These are phyloP conservation scores for Andrena hattorfiana DNA, from an alignment of 2,888 invertebrate species.

Conservation along the genomic window DNA sequence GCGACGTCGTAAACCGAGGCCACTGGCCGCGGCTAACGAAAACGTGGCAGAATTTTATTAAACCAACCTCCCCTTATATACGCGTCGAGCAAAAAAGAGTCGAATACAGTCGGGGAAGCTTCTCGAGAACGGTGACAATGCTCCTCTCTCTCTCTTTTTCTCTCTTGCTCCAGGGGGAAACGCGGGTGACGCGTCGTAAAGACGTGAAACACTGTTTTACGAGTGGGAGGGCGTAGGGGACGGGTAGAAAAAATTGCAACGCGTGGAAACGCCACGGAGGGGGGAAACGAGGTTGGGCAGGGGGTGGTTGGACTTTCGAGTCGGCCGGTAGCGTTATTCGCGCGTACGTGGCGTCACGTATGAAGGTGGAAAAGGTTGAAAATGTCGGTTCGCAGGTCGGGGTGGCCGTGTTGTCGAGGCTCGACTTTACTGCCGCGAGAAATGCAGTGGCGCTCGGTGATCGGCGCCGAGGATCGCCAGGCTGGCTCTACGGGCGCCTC, in stretches of 20 bases:
- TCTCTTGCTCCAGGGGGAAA: background rate
- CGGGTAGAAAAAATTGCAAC: slow-evolving; percentile 31
- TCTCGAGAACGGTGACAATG: background rate
- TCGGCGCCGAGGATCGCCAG: slow-evolving; percentile 70
- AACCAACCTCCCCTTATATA: background rate
- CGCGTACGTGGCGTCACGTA: slow-evolving; percentile 38
- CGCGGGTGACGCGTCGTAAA: slow-evolving; percentile 48
- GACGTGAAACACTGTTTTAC: slow-evolving; percentile 51
- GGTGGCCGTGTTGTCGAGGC: slow-evolving; percentile 86
- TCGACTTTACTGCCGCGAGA: slow-evolving; percentile 86
- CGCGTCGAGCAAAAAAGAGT: background rate
- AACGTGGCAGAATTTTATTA: slow-evolving; percentile 18
- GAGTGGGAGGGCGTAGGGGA: background rate
- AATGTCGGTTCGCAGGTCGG: slow-evolving; percentile 82
- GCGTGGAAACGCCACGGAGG: slow-evolving; percentile 1
- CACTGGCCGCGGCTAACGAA: background rate
- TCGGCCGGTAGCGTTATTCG: background rate
- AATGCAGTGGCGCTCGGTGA: slow-evolving; percentile 86
- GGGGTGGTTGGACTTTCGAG: background rate
- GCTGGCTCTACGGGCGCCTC: slow-evolving; percentile 84
- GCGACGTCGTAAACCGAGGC: background rate
- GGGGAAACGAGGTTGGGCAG: background rate
- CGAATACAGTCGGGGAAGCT: background rate
- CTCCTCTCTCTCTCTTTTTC: background rate
- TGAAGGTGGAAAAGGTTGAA: slow-evolving; percentile 23